Conservation (phyloP, 2,113 vertebrate genomes). For the Solenodon paradoxus region DNA sequence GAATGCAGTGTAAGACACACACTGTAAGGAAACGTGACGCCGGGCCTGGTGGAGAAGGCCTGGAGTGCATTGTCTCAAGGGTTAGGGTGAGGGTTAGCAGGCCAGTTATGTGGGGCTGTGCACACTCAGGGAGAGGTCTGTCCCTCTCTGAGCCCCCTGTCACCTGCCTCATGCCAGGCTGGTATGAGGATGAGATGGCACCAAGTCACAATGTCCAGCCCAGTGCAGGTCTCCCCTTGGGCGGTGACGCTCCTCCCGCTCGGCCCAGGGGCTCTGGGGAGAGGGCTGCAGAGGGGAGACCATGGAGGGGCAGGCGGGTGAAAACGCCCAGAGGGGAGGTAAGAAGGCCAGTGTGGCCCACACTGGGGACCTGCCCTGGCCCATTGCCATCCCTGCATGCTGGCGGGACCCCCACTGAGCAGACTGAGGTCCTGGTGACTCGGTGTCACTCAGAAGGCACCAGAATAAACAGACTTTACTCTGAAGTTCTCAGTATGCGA, state of each 20-base stretch:
- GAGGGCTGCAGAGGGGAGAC: neutral
- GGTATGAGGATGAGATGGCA: neutral
- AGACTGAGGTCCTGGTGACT: fast-evolving
- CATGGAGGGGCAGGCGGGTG: neutral
- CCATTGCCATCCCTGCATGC: no score
- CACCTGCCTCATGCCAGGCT: neutral
- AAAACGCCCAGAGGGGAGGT: neutral
- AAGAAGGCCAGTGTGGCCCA: neutral
- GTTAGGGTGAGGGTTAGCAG: neutral
- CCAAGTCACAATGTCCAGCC: neutral
- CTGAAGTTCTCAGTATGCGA: fast-evolving
- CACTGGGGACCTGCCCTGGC: neutral
- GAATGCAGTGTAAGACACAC: no score
- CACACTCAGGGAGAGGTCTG: neutral
- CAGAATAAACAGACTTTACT: neutral
- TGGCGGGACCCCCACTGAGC: neutral
- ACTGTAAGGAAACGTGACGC: neutral
- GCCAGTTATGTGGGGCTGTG: neutral
- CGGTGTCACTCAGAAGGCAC: fast-evolving
- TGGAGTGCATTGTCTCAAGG: no score
- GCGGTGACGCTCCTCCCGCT: neutral
- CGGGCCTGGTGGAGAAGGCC: neutral
- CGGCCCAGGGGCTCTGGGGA: neutral
- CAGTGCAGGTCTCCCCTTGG: neutral
- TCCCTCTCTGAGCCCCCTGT: neutral